Conservation (phyloP, 37 sponge, comb jelly and placozoan species). For the Cladorhizidae sp. region DNA sequence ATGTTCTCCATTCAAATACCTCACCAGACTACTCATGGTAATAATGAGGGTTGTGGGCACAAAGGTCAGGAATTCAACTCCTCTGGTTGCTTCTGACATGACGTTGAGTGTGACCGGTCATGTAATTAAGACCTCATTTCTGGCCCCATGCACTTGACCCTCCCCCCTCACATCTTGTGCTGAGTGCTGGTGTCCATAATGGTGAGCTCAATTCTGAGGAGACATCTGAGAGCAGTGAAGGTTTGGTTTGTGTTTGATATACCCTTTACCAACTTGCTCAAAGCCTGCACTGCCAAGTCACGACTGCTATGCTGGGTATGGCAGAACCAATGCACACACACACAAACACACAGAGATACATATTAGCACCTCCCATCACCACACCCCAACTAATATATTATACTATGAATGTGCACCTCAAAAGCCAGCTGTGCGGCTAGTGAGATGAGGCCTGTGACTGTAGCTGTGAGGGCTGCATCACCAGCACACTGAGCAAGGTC, state of each 20-base stretch:
- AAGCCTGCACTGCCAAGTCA: slow-evolving; percentile 60
- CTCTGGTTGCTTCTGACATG: too few relatives aligned
- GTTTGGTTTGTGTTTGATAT: slow-evolving; percentile 43
- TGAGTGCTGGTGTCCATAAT: slow-evolving; percentile 32
- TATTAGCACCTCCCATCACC: too few relatives aligned
- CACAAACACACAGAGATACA: not conserved
- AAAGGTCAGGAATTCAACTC: too few relatives aligned
- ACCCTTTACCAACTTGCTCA: slow-evolving; percentile 60
- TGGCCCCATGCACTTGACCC: too few relatives aligned
- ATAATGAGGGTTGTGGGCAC: too few relatives aligned
- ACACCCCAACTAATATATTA: too few relatives aligned
- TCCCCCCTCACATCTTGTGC: slow-evolving; percentile 23
- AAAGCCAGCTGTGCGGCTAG: slow-evolving; percentile 91
- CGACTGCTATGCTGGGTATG: slow-evolving; percentile 61
- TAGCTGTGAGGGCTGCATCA: slow-evolving; percentile 2
- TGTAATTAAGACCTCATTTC: too few relatives aligned
- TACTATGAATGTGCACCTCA: slow-evolving; percentile 75
- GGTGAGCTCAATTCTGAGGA: slow-evolving; percentile 76
- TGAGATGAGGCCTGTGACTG: slow-evolving; percentile 64
- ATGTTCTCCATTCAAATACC: too few relatives aligned
- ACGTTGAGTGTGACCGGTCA: too few relatives aligned
- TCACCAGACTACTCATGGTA: too few relatives aligned
- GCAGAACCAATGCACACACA: slow-evolving; percentile 1
- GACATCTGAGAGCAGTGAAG: slow-evolving; percentile 81
- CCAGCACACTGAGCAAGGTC: slow-evolving; percentile 24